Evolutionary conservation across 2,888 invertebrate genomes (phyloP), one percentile per base, ranked within the genome.

Genomic region (Ptilodon capucinus): DNA sequence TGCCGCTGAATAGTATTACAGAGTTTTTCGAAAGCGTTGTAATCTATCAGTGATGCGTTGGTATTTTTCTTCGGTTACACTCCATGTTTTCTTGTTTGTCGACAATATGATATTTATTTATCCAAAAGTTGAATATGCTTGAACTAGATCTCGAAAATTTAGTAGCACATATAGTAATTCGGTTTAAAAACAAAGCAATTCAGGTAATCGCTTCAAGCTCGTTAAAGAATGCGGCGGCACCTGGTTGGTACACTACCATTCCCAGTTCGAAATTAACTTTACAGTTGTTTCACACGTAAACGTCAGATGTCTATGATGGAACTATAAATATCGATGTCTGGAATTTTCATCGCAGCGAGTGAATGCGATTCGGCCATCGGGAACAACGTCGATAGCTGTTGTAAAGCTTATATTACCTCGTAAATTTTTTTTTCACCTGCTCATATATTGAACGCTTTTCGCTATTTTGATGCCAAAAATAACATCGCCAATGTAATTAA

Each of bases 301-400:
- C 67, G 51, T 53, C 59, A 51, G 59, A 72, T 73, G 72, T 75
- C 69, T 64, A 50, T 55, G 62, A 68, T 74, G 60, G 62, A 59
- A 67, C 74, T 76, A 79, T 79, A 79, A 77, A 79, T 81, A 82
- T 71, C 68, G 58, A 57, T 58, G 65, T 60, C 68, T 72, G 70
- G 74, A 78, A 80, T 80, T 74, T 81, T 74, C 63, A 75, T 75
- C 64, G 67, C 57, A 53, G 51, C 52, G 62, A 60, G 70, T 74
- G 73, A 76, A 79, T 76, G 71, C 72, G 70, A 71, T 74, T 61
- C 65, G 56, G 51, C 70, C 63, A 60, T 75, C 76, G 64, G 70
- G 68, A 72, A 58, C 51, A 68, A 47, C 72, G 71, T 66, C 68
- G 72, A 76, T 77, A 71, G 47, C 49, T 63, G 64, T 62, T 74